A percentile compares a stretch with the other conserved stretches of the same genome.
These are phyloP conservation scores for Brachylomia viminalis DNA, from an alignment of 2,888 invertebrate genomes.

Conservation along the genomic window DNA sequence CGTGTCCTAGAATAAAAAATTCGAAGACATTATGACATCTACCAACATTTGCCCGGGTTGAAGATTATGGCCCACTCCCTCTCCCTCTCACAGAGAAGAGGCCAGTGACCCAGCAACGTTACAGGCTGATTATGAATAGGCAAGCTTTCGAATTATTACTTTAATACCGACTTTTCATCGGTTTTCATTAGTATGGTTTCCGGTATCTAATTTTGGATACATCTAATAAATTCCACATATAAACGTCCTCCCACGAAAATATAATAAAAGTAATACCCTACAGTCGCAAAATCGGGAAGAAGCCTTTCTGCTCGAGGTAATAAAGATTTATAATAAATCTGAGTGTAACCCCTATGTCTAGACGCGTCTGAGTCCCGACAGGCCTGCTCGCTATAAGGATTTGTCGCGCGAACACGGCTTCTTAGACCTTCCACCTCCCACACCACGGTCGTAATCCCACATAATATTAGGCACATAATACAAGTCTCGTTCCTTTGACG, in stretches of 20 bases:
- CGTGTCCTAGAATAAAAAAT: too few relatives aligned
- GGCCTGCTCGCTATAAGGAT: conserved; percentile 71
- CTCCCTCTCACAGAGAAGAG: too few relatives aligned
- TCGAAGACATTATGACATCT: too few relatives aligned
- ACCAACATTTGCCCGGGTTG: too few relatives aligned
- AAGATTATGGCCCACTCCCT: too few relatives aligned
- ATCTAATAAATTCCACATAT: conserved; percentile 3
- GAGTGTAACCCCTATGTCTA: conserved; percentile 72
- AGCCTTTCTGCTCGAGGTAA: conserved; percentile 46
- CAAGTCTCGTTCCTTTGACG: conserved; percentile 30
- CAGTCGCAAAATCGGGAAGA: conserved; percentile 36
- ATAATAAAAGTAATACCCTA: conserved; percentile 24
- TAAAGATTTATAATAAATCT: conserved; percentile 64
- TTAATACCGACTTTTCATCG: neutral
- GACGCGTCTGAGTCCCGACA: conserved; percentile 70
- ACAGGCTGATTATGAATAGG: too few relatives aligned
- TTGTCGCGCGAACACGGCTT: conserved; percentile 76
- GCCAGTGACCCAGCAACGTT: too few relatives aligned
- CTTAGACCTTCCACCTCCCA: conserved; percentile 62
- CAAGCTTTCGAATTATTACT: neutral
- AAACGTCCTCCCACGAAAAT: neutral
- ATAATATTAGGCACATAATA: conserved; percentile 53
- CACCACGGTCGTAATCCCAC: conserved; percentile 53
- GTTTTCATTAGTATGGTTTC: conserved; percentile 11
- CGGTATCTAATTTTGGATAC: conserved; percentile 7